These are phyloP conservation scores for Ptyas mucosa DNA, from an alignment of 2,113 vertebrate genomes.

Conservation along the genomic window DNA sequence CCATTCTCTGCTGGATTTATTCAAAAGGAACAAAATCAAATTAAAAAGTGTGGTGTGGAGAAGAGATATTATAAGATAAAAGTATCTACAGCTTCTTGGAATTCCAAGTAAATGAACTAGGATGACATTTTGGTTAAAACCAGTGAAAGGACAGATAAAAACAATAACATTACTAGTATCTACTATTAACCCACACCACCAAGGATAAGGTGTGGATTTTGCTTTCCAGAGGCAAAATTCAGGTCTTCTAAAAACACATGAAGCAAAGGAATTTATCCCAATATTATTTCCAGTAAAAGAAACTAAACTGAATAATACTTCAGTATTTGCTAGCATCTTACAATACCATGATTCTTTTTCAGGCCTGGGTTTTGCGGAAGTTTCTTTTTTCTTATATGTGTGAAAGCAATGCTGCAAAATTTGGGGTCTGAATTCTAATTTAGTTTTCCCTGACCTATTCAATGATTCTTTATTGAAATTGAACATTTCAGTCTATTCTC, in stretches of 20 bases:
- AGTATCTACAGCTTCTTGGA: neutral
- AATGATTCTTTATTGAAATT: neutral
- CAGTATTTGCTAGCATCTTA: neutral
- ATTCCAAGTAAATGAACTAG: neutral
- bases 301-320: neutral
- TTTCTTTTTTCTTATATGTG: neutral
- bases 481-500: neutral
- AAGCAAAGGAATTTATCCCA: neutral
- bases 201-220: neutral
- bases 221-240: neutral
- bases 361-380: fast-evolving
- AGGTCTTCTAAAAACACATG: neutral
- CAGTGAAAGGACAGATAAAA: neutral
- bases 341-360: neutral
- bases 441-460: neutral
- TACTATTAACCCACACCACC: neutral
- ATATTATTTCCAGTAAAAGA: neutral
- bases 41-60: neutral
- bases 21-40: neutral
- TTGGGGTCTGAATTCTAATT: neutral
- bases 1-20: neutral
- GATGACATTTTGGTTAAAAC: neutral
- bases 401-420: neutral
- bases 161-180: neutral
- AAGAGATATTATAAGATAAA: neutral